A percentile compares a stretch with the other conserved stretches of the same genome.
These are phyloP conservation scores for Cremastinae sp. DNA, from an alignment of 2,888 invertebrate species.

Conservation along the genomic window DNA sequence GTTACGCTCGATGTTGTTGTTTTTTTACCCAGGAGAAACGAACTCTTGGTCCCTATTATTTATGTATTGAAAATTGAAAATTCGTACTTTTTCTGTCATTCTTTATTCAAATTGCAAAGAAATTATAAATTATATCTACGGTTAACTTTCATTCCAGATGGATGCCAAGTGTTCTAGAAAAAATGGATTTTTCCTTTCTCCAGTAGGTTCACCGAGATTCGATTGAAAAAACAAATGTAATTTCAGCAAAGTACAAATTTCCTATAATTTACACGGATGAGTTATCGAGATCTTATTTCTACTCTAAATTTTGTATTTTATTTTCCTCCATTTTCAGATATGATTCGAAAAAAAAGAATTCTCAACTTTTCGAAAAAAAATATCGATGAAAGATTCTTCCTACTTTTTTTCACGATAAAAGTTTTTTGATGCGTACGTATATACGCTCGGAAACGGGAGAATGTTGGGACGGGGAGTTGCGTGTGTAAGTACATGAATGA, in stretches of 20 bases:
- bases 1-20: slow-evolving; percentile 1
- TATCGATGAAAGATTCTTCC: slow-evolving; percentile 13
- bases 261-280: neutral
- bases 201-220: no score
- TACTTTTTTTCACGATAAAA: neutral
- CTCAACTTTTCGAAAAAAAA: slow-evolving; percentile 36
- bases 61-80: slow-evolving; percentile 60
- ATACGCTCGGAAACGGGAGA: slow-evolving; percentile 31
- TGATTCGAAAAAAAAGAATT: no score
- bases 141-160: no score
- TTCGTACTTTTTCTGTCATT: slow-evolving; percentile 14
- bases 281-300: neutral
- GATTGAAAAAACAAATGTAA: neutral
- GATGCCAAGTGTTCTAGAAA: no score
- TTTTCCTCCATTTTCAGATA: neutral
- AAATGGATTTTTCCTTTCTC: no score
- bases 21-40: slow-evolving; percentile 67
- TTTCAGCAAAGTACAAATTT: neutral
- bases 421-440: slow-evolving; percentile 26
- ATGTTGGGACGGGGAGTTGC: slow-evolving; percentile 27
- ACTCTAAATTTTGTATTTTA: neutral
- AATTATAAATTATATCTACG: no score
- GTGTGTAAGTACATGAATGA: slow-evolving; percentile 51
- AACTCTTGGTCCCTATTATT: slow-evolving; percentile 75
- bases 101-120: neutral